A percentile compares a stretch with the other conserved stretches of the same genome.
phyloP scores from a whole-genome alignment of 2,797 vertebrate species.

The Sparidentex hasta region DNA sequence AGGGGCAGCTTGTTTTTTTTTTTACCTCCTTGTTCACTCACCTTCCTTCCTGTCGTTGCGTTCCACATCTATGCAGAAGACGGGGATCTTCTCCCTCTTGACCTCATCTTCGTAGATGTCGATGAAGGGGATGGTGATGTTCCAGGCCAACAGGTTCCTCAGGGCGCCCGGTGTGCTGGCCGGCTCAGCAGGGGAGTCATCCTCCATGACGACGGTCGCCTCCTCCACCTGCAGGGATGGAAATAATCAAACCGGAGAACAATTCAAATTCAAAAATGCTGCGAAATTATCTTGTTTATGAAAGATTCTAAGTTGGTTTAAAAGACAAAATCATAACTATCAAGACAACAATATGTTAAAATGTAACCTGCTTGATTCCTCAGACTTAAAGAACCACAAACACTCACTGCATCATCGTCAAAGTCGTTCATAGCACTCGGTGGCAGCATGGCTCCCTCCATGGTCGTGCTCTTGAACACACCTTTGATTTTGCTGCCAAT shows the following conservation, averaged over 20 bases:
- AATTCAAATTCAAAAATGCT: not conserved
- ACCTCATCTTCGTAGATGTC: constrained; percentile 91
- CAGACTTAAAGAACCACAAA: not conserved
- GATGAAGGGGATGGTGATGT: constrained; percentile 92
- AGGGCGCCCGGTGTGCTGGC: constrained; percentile 84
- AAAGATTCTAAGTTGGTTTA: not conserved
- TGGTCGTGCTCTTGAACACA: constrained; percentile 93
- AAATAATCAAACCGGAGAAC: not conserved
- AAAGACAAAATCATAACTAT: not conserved
- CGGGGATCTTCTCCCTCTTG: constrained; percentile 92
- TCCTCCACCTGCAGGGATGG: constrained; percentile 91
- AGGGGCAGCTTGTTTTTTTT: not conserved
- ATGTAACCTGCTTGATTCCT: not conserved
- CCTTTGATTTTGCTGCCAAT: constrained; percentile 96
- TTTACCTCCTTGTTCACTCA: constrained; percentile 57
- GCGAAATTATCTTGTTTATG: too few relatives aligned
- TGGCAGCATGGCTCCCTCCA: constrained; percentile 94
- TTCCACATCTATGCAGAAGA: constrained; percentile 96
- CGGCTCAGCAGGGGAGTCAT: constrained; percentile 89
- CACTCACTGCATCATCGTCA: constrained; percentile 92
- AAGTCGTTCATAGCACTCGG: constrained; percentile 85
- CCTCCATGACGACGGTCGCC: constrained; percentile 94
- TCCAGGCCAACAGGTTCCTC: constrained; percentile 93
- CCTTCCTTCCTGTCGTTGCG: constrained; percentile 92
- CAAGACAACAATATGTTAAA: not conserved